A percentile compares a stretch with the other conserved stretches of the same genome.
phyloP scores from a whole-genome alignment of 2,888 invertebrate species.

The Rhogogaster chlorosoma region DNA sequence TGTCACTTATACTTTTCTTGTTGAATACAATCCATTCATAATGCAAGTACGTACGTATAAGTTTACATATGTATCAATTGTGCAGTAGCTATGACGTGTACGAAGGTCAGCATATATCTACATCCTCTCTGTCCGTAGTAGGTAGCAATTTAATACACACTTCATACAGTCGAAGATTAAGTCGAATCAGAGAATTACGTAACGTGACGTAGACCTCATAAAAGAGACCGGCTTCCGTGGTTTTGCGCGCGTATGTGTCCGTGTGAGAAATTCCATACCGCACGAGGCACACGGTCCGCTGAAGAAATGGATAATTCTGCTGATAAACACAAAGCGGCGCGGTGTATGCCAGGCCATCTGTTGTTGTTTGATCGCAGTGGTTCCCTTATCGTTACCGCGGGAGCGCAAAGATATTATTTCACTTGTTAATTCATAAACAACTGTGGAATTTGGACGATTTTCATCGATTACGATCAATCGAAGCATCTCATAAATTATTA shows the following conservation, averaged over 20 bases:
- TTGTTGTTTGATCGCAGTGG: background rate
- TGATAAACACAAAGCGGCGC: background rate
- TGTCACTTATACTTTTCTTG: background rate
- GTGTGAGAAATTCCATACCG: background rate
- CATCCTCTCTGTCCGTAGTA: background rate
- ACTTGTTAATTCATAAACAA: background rate
- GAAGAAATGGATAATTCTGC: background rate
- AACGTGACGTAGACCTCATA: slow-evolving; percentile 12
- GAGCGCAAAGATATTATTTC: background rate
- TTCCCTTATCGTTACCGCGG: background rate
- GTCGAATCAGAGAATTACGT: slow-evolving; percentile 18
- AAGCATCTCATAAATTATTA: background rate
- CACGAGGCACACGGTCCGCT: background rate
- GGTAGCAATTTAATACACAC: background rate
- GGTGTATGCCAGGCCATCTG: background rate
- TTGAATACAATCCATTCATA: background rate
- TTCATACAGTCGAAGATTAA: background rate
- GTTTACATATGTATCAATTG: background rate
- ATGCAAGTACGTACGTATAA: background rate
- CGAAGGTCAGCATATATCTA: background rate
- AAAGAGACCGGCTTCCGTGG: background rate
- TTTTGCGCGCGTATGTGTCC: background rate
- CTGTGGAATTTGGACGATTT: background rate
- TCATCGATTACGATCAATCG: background rate
- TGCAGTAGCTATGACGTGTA: background rate